These are phyloP conservation scores for Reticulitermes speratus DNA, from an alignment of 1,140 invertebrate species.

Conservation along the genomic window DNA sequence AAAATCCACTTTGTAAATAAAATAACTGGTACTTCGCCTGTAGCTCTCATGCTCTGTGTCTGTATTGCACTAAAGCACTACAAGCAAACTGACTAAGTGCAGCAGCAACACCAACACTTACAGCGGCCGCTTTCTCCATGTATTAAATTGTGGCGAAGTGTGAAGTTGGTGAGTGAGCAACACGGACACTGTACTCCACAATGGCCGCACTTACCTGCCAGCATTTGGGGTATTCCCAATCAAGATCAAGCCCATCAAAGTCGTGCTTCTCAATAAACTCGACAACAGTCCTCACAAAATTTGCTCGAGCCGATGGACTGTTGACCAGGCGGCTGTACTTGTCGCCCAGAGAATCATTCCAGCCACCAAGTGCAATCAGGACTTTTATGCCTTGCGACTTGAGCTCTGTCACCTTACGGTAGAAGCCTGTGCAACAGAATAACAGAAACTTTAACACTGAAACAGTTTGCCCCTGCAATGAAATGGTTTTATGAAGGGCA, in stretches of 20 bases:
- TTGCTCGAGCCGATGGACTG: constrained; percentile 41
- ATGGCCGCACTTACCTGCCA: constrained; percentile 54
- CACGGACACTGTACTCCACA: constrained; percentile 34
- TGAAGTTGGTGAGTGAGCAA: too few relatives aligned
- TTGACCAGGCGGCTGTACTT: constrained; percentile 52
- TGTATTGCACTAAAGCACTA: too few relatives aligned
- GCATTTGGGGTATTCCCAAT: constrained; percentile 65
- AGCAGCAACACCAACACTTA: too few relatives aligned
- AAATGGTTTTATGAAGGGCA: too few relatives aligned
- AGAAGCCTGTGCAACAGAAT: constrained; percentile 52
- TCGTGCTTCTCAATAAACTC: constrained; percentile 47
- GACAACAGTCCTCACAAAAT: constrained; percentile 46
- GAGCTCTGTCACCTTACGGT: constrained; percentile 59
- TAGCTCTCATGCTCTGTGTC: too few relatives aligned
- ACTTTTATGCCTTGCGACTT: constrained; percentile 57
- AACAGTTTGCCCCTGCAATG: not conserved
- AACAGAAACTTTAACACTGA: constrained; percentile 24
- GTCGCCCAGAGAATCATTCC: constrained; percentile 51
- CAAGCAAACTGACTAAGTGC: too few relatives aligned
- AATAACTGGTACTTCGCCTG: too few relatives aligned
- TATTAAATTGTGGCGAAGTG: too few relatives aligned
- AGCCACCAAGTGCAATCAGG: constrained; percentile 52
- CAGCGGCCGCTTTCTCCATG: too few relatives aligned
- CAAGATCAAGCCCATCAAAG: constrained; percentile 52
- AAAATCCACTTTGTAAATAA: too few relatives aligned